Percentiles rank a stretch among this genome's conserved stretches.
Conservation (phyloP, 2,113 vertebrate species). For the Ibidorhyncha struthersii region DNA sequence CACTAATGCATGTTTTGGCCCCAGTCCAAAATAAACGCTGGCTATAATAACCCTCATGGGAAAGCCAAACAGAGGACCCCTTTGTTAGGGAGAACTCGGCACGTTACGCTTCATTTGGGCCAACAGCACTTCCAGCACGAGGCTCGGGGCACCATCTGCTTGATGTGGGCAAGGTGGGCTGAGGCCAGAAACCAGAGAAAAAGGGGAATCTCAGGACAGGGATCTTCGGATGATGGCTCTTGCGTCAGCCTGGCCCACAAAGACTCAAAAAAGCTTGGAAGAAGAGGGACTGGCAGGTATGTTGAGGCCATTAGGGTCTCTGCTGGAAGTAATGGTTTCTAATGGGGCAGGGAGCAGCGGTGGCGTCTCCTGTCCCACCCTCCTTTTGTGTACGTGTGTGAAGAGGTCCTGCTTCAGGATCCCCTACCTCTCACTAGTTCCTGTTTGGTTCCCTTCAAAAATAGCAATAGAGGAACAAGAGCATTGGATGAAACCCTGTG, state of each 20-base stretch:
- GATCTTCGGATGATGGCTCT: background rate
- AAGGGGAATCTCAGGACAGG: constrained; percentile 3
- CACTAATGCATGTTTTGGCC: constrained; percentile 60
- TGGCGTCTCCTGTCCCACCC: background rate
- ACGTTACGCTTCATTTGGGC: constrained; percentile 53
- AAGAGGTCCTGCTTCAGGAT: background rate
- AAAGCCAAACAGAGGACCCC: constrained; percentile 55
- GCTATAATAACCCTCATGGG: constrained; percentile 58
- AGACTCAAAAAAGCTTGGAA: background rate
- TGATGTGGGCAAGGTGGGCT: constrained; percentile 58
- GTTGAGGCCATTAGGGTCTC: background rate
- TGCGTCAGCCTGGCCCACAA: background rate
- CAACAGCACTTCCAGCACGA: constrained; percentile 62
- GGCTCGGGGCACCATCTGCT: constrained; percentile 19
- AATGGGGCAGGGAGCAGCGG: background rate
- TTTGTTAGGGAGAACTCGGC: constrained; percentile 33
- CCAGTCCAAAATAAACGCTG: constrained; percentile 39
- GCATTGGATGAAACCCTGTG: background rate
- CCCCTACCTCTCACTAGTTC: background rate
- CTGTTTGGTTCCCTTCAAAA: background rate
- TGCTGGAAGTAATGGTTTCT: background rate
- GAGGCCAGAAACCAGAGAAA: constrained; percentile 34
- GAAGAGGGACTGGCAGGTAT: background rate
- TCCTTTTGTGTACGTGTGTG: background rate
- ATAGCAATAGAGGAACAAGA: background rate